These are phyloP conservation scores for Nothobranchius kuhntae DNA, from an alignment of 2,113 vertebrate species.

Conservation along the genomic window DNA sequence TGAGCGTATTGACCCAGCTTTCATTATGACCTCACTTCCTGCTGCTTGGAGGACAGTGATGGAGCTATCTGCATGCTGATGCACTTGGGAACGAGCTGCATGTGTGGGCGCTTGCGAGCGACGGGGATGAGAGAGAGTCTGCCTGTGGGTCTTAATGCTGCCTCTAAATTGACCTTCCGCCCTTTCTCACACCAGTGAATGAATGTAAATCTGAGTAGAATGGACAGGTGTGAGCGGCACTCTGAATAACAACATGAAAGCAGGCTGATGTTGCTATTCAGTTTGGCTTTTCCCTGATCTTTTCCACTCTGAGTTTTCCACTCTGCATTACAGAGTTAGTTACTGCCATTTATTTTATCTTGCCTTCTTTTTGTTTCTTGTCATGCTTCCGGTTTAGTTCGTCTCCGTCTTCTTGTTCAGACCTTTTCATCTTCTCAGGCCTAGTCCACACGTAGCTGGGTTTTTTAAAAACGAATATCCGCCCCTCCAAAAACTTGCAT, in stretches of 20 bases:
- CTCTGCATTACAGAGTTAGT: conserved; percentile 21
- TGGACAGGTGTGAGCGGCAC: conserved; percentile 55
- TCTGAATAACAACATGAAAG: conserved; percentile 59
- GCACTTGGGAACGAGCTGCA: conserved; percentile 40
- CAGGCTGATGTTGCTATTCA: conserved; percentile 55
- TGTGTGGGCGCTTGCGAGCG: conserved; percentile 25
- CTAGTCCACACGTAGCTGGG: too few species aligned
- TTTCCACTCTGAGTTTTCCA: conserved; percentile 34
- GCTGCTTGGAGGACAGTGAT: conserved; percentile 47
- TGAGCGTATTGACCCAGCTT: conserved; percentile 67
- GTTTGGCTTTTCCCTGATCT: conserved; percentile 37
- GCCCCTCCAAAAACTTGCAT: too few species aligned
- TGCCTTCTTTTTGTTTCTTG: too few species aligned
- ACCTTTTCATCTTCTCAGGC: too few species aligned
- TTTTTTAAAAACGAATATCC: too few species aligned
- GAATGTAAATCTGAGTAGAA: conserved; percentile 63
- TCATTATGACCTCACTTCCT: conserved; percentile 75
- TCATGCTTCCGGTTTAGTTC: too few species aligned
- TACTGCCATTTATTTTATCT: too few species aligned
- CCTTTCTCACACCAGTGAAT: conserved; percentile 38
- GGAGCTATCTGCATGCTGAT: conserved; percentile 40
- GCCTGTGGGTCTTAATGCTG: conserved; percentile 43
- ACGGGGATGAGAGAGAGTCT: conserved; percentile 22
- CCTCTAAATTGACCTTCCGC: conserved; percentile 64
- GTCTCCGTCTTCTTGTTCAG: too few species aligned